Base-by-base conservation (phyloP, 2,888 invertebrate genomes). In the Loripinus fragilis region DNA sequence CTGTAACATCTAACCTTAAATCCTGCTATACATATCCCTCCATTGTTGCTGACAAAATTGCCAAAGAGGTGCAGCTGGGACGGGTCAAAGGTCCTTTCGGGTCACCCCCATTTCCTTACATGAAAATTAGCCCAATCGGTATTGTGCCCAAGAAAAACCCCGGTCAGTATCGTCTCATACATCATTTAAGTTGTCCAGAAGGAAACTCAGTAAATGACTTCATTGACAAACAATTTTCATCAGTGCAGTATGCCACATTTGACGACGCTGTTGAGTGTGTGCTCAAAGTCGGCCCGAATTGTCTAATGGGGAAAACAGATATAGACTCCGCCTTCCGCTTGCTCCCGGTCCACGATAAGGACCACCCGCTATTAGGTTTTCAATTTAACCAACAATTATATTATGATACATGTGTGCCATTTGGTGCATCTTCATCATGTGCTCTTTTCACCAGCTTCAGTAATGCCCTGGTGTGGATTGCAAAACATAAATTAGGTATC, bases 201-300 rank as follows among this genome's bases (percentile, higher is more conserved):
- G 77, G 81, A 0, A 28, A 33, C 12, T 81, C 78, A 2, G 69
- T 81, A 8, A 81, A 81, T 48, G 50, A 66, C n/a, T 68, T 30
- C 25, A 74, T 81, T 12, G 74, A 75, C 23, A 35, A 30, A 25
- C 17, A 67, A 20, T 69, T 78, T 15, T 10, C 67, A 17, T 68
- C 42, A 20, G 78, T 81, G 28, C 17, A 20, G 5, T 81, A 81
- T 65, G 41, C 65, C 10, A 60, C 71, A 15, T 52, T 72, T 28
- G 65, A 72, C 12, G 48, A 72, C 30, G 72, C 64, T 17, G 41
- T 71, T 17, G 30, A 64, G 15, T 20, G 7, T 12, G 8, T 72
- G 20, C 45, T 35, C 2, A 42, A 35, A 60, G 41, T 55, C 1
- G 55, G 52, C 28, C n/a, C n/a, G 48, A 42, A 60, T 55, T 5